Evolutionary conservation across 2,888 invertebrate genomes (phyloP), one percentile per base, ranked within the genome.

Genomic region (Oeneis ivallda): DNA sequence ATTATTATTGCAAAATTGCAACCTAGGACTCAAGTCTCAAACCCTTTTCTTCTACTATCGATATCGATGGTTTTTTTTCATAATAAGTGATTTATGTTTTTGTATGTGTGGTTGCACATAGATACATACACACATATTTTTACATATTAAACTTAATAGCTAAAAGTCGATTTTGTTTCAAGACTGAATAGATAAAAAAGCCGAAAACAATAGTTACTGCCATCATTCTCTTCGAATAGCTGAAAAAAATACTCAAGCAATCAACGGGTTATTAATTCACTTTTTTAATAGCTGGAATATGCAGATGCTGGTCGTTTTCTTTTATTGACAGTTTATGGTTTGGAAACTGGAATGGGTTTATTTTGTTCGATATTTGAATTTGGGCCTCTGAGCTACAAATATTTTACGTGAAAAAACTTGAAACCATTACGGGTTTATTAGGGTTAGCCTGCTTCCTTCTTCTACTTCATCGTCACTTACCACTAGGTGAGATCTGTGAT

Each of bases 281-380:
- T 73, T 80, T 79, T 83, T 83, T 86, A 84, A 89, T 82, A 80
- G 82, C 84, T 75, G 73, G 79, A 87, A 87, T 87, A 89, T 89
- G 89, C 86, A 87, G 84, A 89, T 88, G 79, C 72, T 66, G 71
- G 74, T 75, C 74, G 79, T 83, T 85, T 83, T 82, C 83, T 80
- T 88, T 89, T 88, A 89, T 87, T 84, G 89, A 86, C 87, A 89
- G 81, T 90, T 90, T 90, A 90, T 90, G 85, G 85, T 87, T 87
- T 80, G 77, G 90, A 90, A 90, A 89, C 84, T 83, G 83, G 79
- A 79, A 88, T 89, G 81, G 86, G 80, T 82, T 83, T 79, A 17
- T 72, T 56, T 56, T 7, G 56, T 56, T 72, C 70, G 81, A 86
- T 85, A 85, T 84, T 77, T 84, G 79, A 85, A 84, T 82, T 76